phyloP scores from a whole-genome alignment of 1,140 invertebrate species.

The Pararge aegeria region DNA sequence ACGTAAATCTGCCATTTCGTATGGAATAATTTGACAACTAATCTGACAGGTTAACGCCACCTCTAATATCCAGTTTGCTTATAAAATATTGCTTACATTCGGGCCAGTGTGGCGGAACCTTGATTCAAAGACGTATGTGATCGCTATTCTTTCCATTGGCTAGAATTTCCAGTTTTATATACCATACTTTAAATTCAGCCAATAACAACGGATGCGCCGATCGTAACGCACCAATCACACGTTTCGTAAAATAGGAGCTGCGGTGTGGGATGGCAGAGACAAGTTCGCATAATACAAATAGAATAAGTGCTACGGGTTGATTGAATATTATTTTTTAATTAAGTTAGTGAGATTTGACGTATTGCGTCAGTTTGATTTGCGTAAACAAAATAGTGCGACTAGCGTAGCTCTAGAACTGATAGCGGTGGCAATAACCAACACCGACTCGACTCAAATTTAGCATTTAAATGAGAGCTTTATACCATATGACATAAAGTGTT shows the following conservation, averaged over 20 bases:
- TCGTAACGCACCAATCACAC: not conserved
- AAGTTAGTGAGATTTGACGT: slow-evolving; percentile 64
- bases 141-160: too few relatives aligned
- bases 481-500: too few relatives aligned
- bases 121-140: not conserved
- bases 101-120: not conserved
- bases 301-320: slow-evolving; percentile 57
- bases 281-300: slow-evolving; percentile 31
- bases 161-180: too few relatives aligned
- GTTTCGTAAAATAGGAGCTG: not conserved
- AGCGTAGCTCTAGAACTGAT: not conserved
- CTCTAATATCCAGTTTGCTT: too few relatives aligned
- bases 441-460: too few relatives aligned
- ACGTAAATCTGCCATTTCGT: too few relatives aligned
- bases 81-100: too few relatives aligned
- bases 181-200: too few relatives aligned
- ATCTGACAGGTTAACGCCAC: too few relatives aligned
- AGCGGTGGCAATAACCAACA: not conserved
- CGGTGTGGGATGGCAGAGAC: not conserved
- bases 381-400: slow-evolving; percentile 36
- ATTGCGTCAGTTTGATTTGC: slow-evolving; percentile 65
- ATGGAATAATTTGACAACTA: too few relatives aligned
- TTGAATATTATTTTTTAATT: slow-evolving; percentile 59
- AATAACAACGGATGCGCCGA: not conserved
- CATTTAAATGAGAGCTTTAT: too few relatives aligned